A percentile compares a stretch with the other conserved stretches of the same genome.
These are phyloP conservation scores for Suncus etruscus DNA, from an alignment of 2,113 vertebrate genomes.

Conservation along the genomic window DNA sequence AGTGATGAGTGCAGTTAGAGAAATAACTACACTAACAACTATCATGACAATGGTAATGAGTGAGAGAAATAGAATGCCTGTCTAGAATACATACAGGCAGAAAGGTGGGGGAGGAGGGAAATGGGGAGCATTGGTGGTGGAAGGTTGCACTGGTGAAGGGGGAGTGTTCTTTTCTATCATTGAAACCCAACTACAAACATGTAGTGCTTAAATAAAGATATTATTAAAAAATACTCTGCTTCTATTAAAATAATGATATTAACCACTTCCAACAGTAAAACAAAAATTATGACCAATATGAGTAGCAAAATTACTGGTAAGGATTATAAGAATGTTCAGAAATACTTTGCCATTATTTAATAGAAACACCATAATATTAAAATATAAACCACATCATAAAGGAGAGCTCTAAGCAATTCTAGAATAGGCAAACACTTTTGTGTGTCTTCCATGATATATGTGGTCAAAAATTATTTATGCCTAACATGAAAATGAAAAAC, in stretches of 20 bases:
- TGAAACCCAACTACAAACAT: too few relatives aligned
- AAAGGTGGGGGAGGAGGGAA: too few relatives aligned
- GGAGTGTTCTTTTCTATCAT: too few relatives aligned
- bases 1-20: too few relatives aligned
- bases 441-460: not conserved
- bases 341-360: slow-evolving; percentile 8
- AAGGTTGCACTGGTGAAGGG: too few relatives aligned
- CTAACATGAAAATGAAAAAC: not conserved
- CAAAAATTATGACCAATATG: not conserved
- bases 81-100: too few relatives aligned
- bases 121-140: too few relatives aligned
- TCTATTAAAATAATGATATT: slow-evolving; percentile 10
- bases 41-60: too few relatives aligned
- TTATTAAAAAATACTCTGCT: not conserved
- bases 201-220: too few relatives aligned
- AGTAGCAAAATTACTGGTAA: not conserved
- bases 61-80: too few relatives aligned
- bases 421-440: not conserved
- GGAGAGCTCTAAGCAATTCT: not conserved
- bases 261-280: not conserved
- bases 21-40: too few relatives aligned
- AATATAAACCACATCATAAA: not conserved
- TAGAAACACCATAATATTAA: not conserved
- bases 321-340: not conserved
- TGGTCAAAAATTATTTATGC: not conserved